Percentiles rank a stretch among this genome's conserved stretches.
Conservation (phyloP, 2,113 vertebrate species). For the Calypte anna region DNA sequence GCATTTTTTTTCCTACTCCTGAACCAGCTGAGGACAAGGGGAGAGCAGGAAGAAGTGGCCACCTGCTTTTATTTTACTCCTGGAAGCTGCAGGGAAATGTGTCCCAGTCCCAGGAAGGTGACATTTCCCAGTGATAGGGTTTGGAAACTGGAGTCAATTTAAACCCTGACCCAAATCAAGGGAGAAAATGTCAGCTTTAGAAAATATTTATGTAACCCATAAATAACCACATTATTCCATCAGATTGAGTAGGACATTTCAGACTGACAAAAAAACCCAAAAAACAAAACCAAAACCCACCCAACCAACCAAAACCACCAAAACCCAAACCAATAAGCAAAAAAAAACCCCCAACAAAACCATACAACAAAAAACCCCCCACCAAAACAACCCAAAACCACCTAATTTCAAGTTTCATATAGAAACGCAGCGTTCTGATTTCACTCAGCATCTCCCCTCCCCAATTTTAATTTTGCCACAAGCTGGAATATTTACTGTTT, state of each 20-base stretch:
- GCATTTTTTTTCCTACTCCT: background rate
- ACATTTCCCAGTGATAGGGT: background rate
- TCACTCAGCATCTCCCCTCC: background rate
- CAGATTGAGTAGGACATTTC: background rate
- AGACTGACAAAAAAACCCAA: background rate
- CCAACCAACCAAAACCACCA: too few relatives aligned
- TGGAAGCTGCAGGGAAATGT: background rate
- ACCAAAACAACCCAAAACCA: too few relatives aligned
- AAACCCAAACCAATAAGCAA: too few relatives aligned
- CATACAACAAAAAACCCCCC: too few relatives aligned
- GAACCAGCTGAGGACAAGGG: background rate
- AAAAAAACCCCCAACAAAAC: too few relatives aligned
- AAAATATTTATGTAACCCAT: background rate
- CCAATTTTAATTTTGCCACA: background rate
- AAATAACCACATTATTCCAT: background rate
- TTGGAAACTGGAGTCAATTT: background rate
- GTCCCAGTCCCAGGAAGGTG: background rate
- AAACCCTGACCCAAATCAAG: background rate
- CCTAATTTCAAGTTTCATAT: background rate
- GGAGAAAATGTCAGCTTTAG: background rate
- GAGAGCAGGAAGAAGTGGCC: background rate
- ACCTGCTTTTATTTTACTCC: background rate
- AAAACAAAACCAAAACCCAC: too few relatives aligned
- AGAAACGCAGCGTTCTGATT: background rate
- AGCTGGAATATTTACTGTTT: background rate